Base-by-base conservation (phyloP, 2,888 invertebrate genomes). In the Lamellibrachia satsuma region DNA sequence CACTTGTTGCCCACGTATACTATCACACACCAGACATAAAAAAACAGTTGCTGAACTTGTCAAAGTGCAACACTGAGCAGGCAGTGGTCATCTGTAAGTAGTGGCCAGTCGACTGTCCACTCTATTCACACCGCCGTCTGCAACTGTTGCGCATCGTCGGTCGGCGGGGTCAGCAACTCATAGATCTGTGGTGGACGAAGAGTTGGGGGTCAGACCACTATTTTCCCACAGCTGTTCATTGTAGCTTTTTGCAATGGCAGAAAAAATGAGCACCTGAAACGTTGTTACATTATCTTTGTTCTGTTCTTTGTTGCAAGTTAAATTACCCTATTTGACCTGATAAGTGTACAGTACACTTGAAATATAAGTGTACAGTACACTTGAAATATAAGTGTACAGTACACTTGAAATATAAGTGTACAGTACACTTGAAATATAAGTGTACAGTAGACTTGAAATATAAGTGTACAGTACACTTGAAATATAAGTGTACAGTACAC, bases 121-220 rank as follows among this genome's bases (percentile, higher is more conserved):
- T 75, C n/a, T n/a, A n/a, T 15, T 75, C 75, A 75, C 22, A 15
- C 75, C n/a, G 75, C 75, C 15, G 15, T 75, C 22, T 75, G 75
- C 22, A n/a, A 75, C 22, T 75, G 22, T 75, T n/a, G 75, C 75
- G 75, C 75, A 22, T n/a, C 75, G 22, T 75, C 75, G 22, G 75
- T 4, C n/a, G 75, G 75, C 75, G 22, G 15, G 15, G 75, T 75
- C 75, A 75, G 75, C 75, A 75, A 22, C 75, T 75, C 75, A 75
- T 75, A 75, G 75, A 75, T 75, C 75, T 75, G 75, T 22, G 75
- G 22, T 6, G 75, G 75, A 75, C 22, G 75, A 75, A 75, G 75
- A 75, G 75, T 75, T 75, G 75, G 75, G 39, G 75, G 75, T 75
- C 75, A 75, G 75, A 75, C 75, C 75, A 75, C 75, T 22, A 75